phyloP scores from a whole-genome alignment of 2,797 vertebrate species.

The Anguilla megastoma region DNA sequence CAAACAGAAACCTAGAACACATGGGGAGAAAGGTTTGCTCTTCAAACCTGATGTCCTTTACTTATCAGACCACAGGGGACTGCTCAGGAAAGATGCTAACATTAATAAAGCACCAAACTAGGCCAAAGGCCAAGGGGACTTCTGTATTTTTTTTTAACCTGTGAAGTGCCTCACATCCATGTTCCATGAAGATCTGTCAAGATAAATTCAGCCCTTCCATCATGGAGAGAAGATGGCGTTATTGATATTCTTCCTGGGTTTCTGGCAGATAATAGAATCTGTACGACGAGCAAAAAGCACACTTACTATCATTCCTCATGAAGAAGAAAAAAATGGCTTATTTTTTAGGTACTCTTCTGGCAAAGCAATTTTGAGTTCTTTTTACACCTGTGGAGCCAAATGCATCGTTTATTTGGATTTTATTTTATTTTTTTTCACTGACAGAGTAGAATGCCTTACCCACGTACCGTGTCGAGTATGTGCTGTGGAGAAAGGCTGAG shows the following conservation, averaged over 20 bases:
- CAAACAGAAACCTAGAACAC: neutral
- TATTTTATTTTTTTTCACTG: neutral
- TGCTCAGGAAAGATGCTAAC: neutral
- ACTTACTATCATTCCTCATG: neutral
- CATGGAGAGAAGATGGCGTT: neutral
- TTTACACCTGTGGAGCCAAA: constrained; percentile 1
- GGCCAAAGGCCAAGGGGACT: neutral
- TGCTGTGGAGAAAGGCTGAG: neutral
- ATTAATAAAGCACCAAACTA: neutral
- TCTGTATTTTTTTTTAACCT: neutral
- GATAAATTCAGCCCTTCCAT: neutral
- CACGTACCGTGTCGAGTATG: neutral
- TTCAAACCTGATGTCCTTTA: neutral
- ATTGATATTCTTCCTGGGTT: neutral
- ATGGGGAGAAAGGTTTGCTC: neutral
- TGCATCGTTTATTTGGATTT: neutral
- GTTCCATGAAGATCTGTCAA: neutral
- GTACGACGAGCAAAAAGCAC: neutral
- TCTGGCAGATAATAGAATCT: neutral
- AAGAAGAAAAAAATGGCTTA: neutral
- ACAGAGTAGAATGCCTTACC: neutral
- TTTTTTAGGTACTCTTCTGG: neutral
- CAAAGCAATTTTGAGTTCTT: neutral
- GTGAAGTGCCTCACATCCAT: neutral
- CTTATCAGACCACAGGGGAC: neutral